These are phyloP conservation scores for Bhutanitis thaidina DNA, from an alignment of 2,888 invertebrate genomes.

Conservation along the genomic window DNA sequence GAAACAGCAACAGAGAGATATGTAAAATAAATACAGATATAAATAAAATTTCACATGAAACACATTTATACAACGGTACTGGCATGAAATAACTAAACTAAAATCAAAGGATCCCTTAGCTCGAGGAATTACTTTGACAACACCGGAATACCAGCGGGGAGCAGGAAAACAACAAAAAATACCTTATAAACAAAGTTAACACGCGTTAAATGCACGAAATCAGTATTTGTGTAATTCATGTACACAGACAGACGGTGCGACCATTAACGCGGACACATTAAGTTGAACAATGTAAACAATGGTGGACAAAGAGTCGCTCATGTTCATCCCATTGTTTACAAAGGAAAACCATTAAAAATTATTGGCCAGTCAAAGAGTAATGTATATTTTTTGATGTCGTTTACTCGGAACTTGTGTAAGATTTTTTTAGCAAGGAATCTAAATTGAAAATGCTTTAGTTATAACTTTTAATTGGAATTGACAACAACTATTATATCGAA, in stretches of 20 bases:
- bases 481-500: too few species aligned
- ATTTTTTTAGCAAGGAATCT: too few species aligned
- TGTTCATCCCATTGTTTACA: slow-evolving; percentile 55
- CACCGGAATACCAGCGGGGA: slow-evolving; percentile 28
- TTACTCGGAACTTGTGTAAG: slow-evolving; percentile 48
- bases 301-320: slow-evolving; percentile 41
- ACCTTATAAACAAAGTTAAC: slow-evolving; percentile 32
- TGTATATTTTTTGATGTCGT: slow-evolving; percentile 35
- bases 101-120: slow-evolving; percentile 9
- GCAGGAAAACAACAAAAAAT: slow-evolving; percentile 18
- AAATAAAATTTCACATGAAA: too few species aligned
- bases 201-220: slow-evolving; percentile 58
- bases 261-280: slow-evolving; percentile 63
- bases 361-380: slow-evolving; percentile 45
- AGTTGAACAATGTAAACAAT: slow-evolving; percentile 54
- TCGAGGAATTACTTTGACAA: slow-evolving; percentile 11
- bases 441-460: too few species aligned
- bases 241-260: slow-evolving; percentile 49
- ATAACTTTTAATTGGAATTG: too few species aligned
- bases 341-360: slow-evolving; percentile 70
- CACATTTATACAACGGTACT: slow-evolving; percentile 16
- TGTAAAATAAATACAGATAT: too few species aligned
- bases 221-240: slow-evolving; percentile 49
- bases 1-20: too few species aligned
- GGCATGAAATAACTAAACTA: not conserved